Evolutionary conservation across 2,888 invertebrate species (phyloP), one percentile per base, ranked within the genome.

Genomic region (Cecidostiba fungosa): DNA sequence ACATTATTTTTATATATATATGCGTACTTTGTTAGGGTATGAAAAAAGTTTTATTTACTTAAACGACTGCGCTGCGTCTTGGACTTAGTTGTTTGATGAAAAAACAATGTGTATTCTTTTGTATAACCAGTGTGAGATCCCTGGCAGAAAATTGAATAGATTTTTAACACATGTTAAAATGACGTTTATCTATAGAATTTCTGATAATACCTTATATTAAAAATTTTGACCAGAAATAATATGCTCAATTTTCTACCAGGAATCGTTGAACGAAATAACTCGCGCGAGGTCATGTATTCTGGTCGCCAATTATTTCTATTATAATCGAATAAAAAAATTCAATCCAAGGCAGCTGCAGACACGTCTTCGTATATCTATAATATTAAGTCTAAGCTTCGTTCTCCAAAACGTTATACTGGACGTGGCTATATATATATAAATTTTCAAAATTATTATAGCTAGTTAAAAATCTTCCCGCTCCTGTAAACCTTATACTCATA

Each of bases 381-480:
- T 43, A 73, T 62, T 72, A 69, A 36, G 36, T 23, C 43, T 69
- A 84, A 80, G 76, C 70, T 16, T 77, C 43, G 72, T 4, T 16
- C 6, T 59, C 6, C 62, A 77, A 78, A 82, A 66, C 23, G 23
- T 66, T 39, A 82, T 50, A 77, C 14, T 62, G 72, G 81, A 85
- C 69, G 77, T 73, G 77, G 72, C 70, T 77, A 81, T 50, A 4
- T 16, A 10, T 50, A 50, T 19, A 19, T 47, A 72, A 69, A 80
- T 77, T 66, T 66, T 85, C 26, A 77, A 77, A 77, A 77, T 77
- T 47, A 72, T 77, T 10, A n/a, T n/a, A 43, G 43, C 70, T 70
- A 77, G 50, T 69, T 66, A 43, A 70, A 80, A 84, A 70, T 62
- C 19, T 62, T n/a, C 23, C 1, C 19, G 32, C 10, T 50, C 50